A percentile compares a stretch with the other conserved stretches of the same genome.
These are phyloP conservation scores for Porites lutea DNA, from an alignment of 64 coral and sea anemone species.

Conservation along the genomic window DNA sequence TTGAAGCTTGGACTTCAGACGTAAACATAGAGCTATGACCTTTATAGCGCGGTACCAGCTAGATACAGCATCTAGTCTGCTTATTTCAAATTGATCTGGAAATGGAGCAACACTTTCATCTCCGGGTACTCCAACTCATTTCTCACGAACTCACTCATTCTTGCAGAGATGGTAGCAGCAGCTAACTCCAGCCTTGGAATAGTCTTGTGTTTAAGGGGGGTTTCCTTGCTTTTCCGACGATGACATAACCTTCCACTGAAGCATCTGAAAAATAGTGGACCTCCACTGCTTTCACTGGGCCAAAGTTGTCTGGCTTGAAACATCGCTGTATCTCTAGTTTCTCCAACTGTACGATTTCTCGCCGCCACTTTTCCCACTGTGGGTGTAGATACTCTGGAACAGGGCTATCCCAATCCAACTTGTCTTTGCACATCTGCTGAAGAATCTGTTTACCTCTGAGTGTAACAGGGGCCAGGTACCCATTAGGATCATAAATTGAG, in stretches of 20 bases:
- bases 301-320: conserved; percentile 9
- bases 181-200: conserved; percentile 53
- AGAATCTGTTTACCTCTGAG: conserved; percentile 47
- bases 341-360: conserved; percentile 22
- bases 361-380: conserved; percentile 31
- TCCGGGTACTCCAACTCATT: too few species aligned
- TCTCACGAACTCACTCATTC: too few species aligned
- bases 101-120: too few species aligned
- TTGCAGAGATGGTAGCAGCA: conserved; percentile 23
- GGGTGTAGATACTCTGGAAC: conserved; percentile 27
- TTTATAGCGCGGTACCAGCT: too few species aligned
- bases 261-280: conserved; percentile 54
- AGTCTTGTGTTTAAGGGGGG: conserved; percentile 22
- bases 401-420: too few species aligned
- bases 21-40: too few species aligned
- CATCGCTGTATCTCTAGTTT: conserved; percentile 31
- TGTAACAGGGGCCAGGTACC: neutral
- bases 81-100: neutral
- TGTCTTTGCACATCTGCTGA: conserved; percentile 54
- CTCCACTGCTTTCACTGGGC: neutral
- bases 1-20: too few species aligned
- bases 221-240: conserved; percentile 28
- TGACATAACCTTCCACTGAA: conserved; percentile 24
- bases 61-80: neutral
- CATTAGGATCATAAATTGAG: conserved; percentile 54